Conservation (phyloP, 1,140 invertebrate genomes). For the Myzus persicae region DNA sequence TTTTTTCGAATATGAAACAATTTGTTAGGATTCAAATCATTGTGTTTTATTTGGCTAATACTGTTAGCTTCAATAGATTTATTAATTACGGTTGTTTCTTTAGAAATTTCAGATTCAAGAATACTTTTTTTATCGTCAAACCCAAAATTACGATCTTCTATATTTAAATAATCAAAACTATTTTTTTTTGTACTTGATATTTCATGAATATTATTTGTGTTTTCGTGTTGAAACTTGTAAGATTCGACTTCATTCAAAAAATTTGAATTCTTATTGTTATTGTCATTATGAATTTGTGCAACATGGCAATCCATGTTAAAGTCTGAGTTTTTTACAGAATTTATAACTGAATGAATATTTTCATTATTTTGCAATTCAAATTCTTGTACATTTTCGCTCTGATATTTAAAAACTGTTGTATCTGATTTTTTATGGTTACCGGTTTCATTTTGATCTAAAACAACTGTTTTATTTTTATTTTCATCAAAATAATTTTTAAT, state of each 20-base stretch:
- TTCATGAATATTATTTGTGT: neutral
- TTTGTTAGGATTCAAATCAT: neutral
- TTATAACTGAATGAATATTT: neutral
- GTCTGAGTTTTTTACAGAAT: neutral
- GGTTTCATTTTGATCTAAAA: neutral
- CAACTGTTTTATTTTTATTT: slow-evolving; percentile 33
- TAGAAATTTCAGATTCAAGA: neutral
- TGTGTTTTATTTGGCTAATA: neutral
- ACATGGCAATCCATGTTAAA: neutral
- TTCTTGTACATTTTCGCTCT: neutral
- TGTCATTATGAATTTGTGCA: neutral
- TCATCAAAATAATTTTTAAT: slow-evolving; percentile 46
- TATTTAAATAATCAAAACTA: slow-evolving; percentile 16
- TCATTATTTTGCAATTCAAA: slow-evolving; percentile 3
- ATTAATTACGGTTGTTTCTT: neutral
- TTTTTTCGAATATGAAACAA: neutral
- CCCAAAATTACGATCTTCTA: neutral
- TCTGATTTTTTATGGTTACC: neutral
- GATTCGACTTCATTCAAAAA: neutral
- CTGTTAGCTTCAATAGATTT: neutral
- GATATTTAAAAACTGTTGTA: neutral
- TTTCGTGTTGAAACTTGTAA: neutral
- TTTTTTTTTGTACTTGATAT: neutral
- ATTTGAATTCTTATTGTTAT: neutral
- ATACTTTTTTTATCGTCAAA: neutral